Base-by-base conservation (phyloP, 2,888 invertebrate genomes). In the Sphaerophoria rueppellii region DNA sequence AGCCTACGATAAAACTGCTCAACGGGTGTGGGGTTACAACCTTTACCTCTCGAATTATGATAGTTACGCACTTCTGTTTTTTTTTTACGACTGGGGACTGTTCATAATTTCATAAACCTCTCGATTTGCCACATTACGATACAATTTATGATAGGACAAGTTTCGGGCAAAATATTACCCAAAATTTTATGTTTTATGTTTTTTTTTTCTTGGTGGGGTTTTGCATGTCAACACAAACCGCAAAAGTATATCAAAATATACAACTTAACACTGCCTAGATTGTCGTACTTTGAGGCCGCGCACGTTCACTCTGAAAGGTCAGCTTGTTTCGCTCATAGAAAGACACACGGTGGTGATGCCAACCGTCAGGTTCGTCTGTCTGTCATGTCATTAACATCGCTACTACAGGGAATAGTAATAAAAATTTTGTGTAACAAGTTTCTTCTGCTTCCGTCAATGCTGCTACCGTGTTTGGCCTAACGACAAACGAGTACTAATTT, bases 271-370 rank as follows among this genome's bases (percentile, higher is more conserved):
- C 77, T 82, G 86, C 76, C 86, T 86, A 86, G 81, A 86, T 82
- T 86, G 86, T 86, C 86, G 78, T 74, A 86, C 82, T 86, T 82
- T 86, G 70, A 86, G 82, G 86, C 82, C 81, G 82, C 86, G 86
- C 86, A 86, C 86, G 86, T 86, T 82, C 74, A 82, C 60, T 86
- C 40, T 57, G 74, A 86, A 77, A 86, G 86, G 86, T 86, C 86
- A 85, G 73, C 72, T 72, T 50, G 70, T 55, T 75, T 75, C 60
- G 57, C 73, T 52, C 63, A 43, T 11, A 43, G 43, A 43, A 11
- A 12, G 6, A 11, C 11, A 9, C 9, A 6, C 43, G 43, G 43
- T 43, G 11, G 40, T 7, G 40, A 40, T 43, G 12, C 9, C 43
- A 9, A 43, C 43, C 43, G 43, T 43, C 24, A 24, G 24, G 24